Conservation (phyloP, 2,113 vertebrate genomes). For the Sinocyclocheilus rhinocerous region DNA sequence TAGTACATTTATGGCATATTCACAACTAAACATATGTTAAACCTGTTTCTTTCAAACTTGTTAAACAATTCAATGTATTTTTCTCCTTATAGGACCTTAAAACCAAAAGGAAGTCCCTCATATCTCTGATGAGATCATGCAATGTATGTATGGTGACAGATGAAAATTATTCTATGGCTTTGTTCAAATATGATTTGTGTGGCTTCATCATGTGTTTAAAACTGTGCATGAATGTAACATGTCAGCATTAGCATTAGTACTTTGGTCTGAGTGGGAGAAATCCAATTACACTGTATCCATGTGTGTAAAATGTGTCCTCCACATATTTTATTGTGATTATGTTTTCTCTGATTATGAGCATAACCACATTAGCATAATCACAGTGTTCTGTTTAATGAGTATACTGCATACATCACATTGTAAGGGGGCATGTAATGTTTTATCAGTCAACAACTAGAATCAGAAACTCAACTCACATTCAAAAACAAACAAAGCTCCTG, state of each 20-base stretch:
- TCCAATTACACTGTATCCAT: not conserved
- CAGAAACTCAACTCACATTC: not conserved
- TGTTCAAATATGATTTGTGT: not conserved
- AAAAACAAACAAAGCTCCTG: slow-evolving; percentile 27
- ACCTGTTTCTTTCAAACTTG: not conserved
- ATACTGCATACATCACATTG: not conserved
- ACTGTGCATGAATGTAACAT: not conserved
- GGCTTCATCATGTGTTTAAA: not conserved
- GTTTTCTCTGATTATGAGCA: not conserved
- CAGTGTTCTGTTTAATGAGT: not conserved
- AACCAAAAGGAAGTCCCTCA: not conserved
- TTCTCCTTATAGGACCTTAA: not conserved
- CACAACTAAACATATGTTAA: not conserved
- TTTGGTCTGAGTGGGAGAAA: not conserved
- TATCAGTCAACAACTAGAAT: not conserved
- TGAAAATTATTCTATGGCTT: not conserved
- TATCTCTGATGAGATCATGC: not conserved
- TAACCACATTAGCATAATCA: not conserved
- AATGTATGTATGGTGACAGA: not conserved
- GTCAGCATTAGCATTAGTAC: not conserved
- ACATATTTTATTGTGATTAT: not conserved
- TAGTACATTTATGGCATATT: not conserved
- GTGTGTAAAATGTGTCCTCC: not conserved
- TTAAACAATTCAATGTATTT: not conserved
- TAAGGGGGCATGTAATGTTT: not conserved